phyloP scores from a whole-genome alignment of 2,797 vertebrate species.

The Lithobates sylvaticus region DNA sequence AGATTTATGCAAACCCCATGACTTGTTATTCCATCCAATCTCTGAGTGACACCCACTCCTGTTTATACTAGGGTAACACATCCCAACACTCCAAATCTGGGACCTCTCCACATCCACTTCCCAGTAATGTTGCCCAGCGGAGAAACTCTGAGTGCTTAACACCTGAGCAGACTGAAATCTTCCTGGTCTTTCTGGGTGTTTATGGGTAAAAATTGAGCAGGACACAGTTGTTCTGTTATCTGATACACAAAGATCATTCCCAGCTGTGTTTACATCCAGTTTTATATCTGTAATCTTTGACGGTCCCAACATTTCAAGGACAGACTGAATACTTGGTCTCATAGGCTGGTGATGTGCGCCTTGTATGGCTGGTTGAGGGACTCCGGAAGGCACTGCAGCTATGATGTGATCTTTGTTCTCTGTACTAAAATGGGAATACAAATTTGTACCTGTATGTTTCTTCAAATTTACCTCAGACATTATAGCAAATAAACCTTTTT shows the following conservation, averaged over 20 bases:
- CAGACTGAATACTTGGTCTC: neutral
- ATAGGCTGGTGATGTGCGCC: neutral
- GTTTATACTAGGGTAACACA: conserved; percentile 17
- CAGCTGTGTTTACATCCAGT: conserved; percentile 6
- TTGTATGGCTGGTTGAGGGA: neutral
- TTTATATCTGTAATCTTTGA: neutral
- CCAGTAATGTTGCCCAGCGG: conserved; percentile 18
- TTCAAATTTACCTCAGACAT: neutral
- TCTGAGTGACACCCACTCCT: neutral
- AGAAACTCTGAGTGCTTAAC: conserved; percentile 6
- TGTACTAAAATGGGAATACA: neutral
- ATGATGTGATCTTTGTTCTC: neutral
- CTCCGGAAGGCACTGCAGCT: neutral
- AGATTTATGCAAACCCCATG: conserved; percentile 15
- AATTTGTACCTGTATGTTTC: no score
- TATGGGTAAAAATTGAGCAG: no score
- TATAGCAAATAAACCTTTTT: neutral
- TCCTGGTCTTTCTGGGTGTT: neutral
- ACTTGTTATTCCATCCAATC: conserved; percentile 22
- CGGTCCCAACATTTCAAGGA: neutral
- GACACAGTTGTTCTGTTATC: neutral
- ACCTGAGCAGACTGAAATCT: conserved; percentile 35
- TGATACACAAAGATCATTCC: conserved; percentile 4
- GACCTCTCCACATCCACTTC: conserved; percentile 14
- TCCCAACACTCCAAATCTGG: conserved; percentile 17